Evolutionary conservation across 2,797 vertebrate species (phyloP).

Genomic region (Triplophysa yarkandensis): DNA sequence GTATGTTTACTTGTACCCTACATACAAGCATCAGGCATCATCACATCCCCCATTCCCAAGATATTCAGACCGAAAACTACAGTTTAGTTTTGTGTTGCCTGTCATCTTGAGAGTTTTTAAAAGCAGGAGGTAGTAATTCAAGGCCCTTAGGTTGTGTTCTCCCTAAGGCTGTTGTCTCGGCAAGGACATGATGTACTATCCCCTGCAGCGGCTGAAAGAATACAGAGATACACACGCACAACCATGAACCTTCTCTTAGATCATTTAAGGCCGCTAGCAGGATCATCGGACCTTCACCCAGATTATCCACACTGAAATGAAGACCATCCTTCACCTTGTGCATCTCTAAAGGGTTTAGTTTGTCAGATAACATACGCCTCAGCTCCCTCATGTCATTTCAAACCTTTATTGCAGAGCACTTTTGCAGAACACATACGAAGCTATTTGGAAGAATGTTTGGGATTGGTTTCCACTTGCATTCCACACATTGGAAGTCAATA

Average conservation of each 20-base stretch:
- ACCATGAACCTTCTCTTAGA: slow-evolving; percentile 10
- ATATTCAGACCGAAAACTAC: background rate
- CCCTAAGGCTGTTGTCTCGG: slow-evolving; percentile 10
- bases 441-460: too few species aligned
- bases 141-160: slow-evolving; percentile 6
- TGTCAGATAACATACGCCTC: slow-evolving; percentile 8
- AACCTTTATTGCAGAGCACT: too few species aligned
- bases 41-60: background rate
- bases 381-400: too few species aligned
- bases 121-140: background rate
- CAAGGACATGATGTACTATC: slow-evolving; percentile 11
- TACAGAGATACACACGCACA: background rate
- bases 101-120: background rate
- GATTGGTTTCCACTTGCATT: too few species aligned
- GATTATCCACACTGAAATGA: slow-evolving; percentile 2
- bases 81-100: background rate
- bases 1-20: background rate
- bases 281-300: slow-evolving; percentile 4
- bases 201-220: slow-evolving; percentile 3
- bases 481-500: too few species aligned
- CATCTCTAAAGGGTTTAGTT: slow-evolving; percentile 14
- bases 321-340: slow-evolving; percentile 9
- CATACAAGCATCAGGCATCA: background rate
- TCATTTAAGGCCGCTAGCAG: background rate
- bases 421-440: too few species aligned